phyloP scores from a whole-genome alignment of 1,140 invertebrate species.

The Acromyrmex heyeri region DNA sequence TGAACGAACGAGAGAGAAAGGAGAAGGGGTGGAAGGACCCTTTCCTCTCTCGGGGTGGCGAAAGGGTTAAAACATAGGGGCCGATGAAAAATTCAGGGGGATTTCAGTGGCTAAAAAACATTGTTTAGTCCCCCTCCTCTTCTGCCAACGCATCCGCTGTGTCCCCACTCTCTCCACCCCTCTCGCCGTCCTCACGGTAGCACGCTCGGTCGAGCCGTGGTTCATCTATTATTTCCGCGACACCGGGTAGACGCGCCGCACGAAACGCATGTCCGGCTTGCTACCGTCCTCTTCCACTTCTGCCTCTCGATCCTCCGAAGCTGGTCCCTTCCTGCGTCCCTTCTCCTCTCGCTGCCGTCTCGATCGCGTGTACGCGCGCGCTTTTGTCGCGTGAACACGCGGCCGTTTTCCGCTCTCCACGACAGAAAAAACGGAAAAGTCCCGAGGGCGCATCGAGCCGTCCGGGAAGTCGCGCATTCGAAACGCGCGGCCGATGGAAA shows the following conservation, averaged over 20 bases:
- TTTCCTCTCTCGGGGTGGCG: conserved; percentile 71
- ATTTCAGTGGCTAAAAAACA: conserved; percentile 84
- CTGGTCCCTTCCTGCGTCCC: background rate
- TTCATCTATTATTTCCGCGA: conserved; percentile 81
- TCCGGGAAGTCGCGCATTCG: conserved; percentile 54
- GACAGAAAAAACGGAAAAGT: conserved; percentile 55
- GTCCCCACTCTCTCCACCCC: background rate
- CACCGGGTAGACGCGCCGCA: conserved; percentile 76
- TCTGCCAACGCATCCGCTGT: conserved; percentile 24
- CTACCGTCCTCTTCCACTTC: conserved; percentile 50
- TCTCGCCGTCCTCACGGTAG: conserved; percentile 63
- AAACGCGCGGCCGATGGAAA: conserved; percentile 37
- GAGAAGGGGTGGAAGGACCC: conserved; percentile 50
- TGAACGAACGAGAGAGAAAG: conserved; percentile 24
- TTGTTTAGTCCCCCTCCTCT: conserved; percentile 78
- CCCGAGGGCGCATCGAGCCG: conserved; percentile 62
- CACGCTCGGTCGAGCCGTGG: conserved; percentile 71
- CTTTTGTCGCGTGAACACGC: conserved; percentile 51
- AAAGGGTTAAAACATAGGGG: conserved; percentile 84
- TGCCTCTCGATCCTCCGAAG: conserved; percentile 36
- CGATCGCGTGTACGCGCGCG: conserved; percentile 57
- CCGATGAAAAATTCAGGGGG: conserved; percentile 81
- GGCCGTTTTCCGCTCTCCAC: conserved; percentile 17
- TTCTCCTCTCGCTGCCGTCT: conserved; percentile 47
- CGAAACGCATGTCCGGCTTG: conserved; percentile 71